Base-by-base conservation (phyloP, 2,113 vertebrate genomes). In the Mohoua ochrocephala region DNA sequence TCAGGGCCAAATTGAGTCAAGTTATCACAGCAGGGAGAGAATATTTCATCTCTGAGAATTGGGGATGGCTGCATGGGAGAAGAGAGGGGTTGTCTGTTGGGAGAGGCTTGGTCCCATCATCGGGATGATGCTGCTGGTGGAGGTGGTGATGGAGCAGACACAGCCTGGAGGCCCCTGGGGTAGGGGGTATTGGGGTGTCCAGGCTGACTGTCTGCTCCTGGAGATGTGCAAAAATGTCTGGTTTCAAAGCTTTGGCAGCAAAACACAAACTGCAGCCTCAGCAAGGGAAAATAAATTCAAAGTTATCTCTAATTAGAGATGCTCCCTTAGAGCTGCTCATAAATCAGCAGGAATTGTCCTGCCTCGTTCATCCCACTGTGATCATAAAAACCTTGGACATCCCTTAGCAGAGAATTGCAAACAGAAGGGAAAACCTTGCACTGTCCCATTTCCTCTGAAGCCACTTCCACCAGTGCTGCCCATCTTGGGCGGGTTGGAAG, bases 11-110 rank as follows among this genome's bases (percentile, higher is more conserved):
- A 92, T 30, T 56, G 82, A 69, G 91, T 27, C 54, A 42, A 31
- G 39, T 89, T 87, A 91, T 42, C 82, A 12, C 85, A 87, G 89
- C 85, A 90, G 91, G 93, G 59, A 81, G 78, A 84, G 68, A 63
- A 42, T 42, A 47, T 69, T 89, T 65, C 30, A 77, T 69, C 68
- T 56, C 3, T 20, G 59, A 73, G 77, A 45, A 44, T 0, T 14
- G 33, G 33, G 30, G 77, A 56, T 31, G 68, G 68, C 69, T 93
- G 53, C 12, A 3, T 1, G 3, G 88, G 39, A 45, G 35, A 18
- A 60, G 54, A 77, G 13, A 30, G 50, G 47, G 47, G 22, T 76
- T 49, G 37, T 3, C 28, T 9, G 4, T 3, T 1, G 2, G 50
- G 45, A 56, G 6, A 88, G 70, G 26, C 60, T 22, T 35, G 50